Evolutionary conservation across 2,888 invertebrate species (phyloP).

Genomic region (Choreutis nemorana): DNA sequence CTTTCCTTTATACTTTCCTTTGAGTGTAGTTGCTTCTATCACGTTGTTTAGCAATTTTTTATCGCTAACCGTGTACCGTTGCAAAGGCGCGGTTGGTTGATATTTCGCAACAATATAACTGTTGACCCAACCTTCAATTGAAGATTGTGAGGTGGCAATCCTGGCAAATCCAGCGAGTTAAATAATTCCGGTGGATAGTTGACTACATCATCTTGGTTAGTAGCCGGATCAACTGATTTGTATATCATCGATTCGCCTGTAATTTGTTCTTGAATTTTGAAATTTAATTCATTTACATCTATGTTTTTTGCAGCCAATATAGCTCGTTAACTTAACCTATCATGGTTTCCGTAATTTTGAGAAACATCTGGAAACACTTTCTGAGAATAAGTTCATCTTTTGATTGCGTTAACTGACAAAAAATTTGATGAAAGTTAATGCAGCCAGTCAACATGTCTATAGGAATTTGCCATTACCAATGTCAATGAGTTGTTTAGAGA

Average conservation of each 20-base stretch:
- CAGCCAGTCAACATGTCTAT: conserved; percentile 12
- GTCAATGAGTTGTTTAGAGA: conserved; percentile 14
- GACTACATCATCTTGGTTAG: conserved; percentile 19
- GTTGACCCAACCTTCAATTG: conserved; percentile 16
- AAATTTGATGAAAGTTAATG: conserved; percentile 12
- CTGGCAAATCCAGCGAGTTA: conserved; percentile 19
- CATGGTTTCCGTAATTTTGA: conserved; percentile 13
- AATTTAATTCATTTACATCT: conserved; percentile 15
- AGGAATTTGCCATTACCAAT: conserved; percentile 15
- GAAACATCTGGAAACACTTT: conserved; percentile 22
- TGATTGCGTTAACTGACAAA: conserved; percentile 11
- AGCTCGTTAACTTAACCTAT: conserved; percentile 16
- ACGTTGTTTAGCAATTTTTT: conserved; percentile 10
- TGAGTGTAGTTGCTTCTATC: conserved; percentile 12
- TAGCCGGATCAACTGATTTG: conserved; percentile 20
- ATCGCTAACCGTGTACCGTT: conserved; percentile 13
- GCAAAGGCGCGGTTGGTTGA: conserved; percentile 15
- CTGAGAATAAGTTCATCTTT: conserved; percentile 18
- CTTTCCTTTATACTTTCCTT: conserved; percentile 19
- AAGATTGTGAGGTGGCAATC: conserved; percentile 20
- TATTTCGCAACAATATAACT: conserved; percentile 15
- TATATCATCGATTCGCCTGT: conserved; percentile 16
- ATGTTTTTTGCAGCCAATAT: conserved; percentile 11
- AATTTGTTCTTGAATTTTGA: conserved; percentile 15
- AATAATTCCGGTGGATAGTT: conserved; percentile 24